Evolutionary conservation across 1,140 invertebrate species (phyloP).

Genomic region (Drosophila kepulauana): DNA sequence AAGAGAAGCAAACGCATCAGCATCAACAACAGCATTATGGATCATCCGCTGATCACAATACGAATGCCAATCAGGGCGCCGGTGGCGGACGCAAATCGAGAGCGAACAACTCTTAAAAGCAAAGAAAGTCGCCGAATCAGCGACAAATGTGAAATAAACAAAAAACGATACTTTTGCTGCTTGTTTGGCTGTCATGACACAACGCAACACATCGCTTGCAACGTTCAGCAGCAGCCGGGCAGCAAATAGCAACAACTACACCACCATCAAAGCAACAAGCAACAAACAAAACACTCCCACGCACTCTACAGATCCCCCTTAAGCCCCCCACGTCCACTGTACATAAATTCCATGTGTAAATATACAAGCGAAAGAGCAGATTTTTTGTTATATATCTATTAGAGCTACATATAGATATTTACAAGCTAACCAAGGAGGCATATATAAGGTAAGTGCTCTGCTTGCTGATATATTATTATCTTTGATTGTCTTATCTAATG

Average conservation of each 20-base stretch:
- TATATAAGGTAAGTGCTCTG: slow-evolving; percentile 58
- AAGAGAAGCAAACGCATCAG: slow-evolving; percentile 59
- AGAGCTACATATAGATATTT: slow-evolving; percentile 73
- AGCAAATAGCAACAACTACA: neutral
- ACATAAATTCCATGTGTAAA: slow-evolving; percentile 81
- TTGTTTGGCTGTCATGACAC: slow-evolving; percentile 3
- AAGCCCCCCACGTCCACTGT: slow-evolving; percentile 39
- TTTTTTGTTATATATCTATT: slow-evolving; percentile 75
- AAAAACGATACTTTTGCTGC: slow-evolving; percentile 23
- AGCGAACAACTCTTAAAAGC: slow-evolving; percentile 64
- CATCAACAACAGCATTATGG: slow-evolving; percentile 61
- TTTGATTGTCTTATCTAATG: neutral
- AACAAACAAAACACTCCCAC: neutral
- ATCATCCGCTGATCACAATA: slow-evolving; percentile 60
- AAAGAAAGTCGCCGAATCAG: slow-evolving; percentile 46
- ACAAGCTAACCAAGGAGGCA: slow-evolving; percentile 75
- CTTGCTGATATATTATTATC: no score
- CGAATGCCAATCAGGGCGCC: slow-evolving; percentile 50
- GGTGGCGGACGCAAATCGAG: slow-evolving; percentile 69
- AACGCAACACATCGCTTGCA: neutral
- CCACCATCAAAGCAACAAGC: slow-evolving; percentile 2
- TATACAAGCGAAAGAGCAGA: slow-evolving; percentile 61
- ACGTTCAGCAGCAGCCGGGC: neutral
- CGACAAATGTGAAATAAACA: slow-evolving; percentile 45
- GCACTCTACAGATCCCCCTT: neutral